phyloP scores from a whole-genome alignment of 2,113 vertebrate genomes.

The human (Homo sapiens) region GRCh38 chr3:4059001-4059500 shows the following conservation, averaged over 20 bases:
- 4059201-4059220: background rate
- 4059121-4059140: slow-evolving; percentile 13
- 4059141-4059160: background rate
- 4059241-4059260: background rate
- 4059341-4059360: background rate
- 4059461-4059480: background rate
- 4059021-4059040: slow-evolving; percentile 30
- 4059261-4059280: background rate
- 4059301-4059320: background rate
- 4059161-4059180: background rate
- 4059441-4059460: background rate
- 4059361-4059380: background rate
- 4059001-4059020: background rate
- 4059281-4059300: background rate
- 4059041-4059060: background rate
- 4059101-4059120: background rate
- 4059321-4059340: background rate
- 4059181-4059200: background rate
- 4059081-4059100: background rate
- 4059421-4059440: slow-evolving; percentile 24
- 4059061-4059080: background rate
- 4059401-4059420: background rate
- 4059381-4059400: background rate
- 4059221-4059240: background rate
- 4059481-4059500: background rate